A percentile compares a stretch with the other conserved stretches of the same genome.
phyloP scores from a whole-genome alignment of 2,113 vertebrate species.

The Acanthisitta chloris region DNA sequence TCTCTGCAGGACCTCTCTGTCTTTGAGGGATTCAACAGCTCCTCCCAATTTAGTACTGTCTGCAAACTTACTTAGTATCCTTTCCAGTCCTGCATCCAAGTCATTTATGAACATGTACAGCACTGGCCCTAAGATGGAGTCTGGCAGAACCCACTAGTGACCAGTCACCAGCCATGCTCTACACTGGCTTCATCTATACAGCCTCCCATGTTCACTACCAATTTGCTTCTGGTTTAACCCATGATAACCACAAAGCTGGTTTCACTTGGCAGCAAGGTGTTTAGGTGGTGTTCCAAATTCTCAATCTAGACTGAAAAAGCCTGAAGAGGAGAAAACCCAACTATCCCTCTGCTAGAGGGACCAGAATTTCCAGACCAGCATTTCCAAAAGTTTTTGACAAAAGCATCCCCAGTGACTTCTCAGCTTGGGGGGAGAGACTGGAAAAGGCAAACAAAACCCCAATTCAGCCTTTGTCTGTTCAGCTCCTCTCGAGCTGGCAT shows the following conservation, averaged over 20 bases:
- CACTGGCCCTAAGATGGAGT: not conserved
- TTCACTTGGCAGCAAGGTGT: not conserved
- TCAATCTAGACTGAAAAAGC: not conserved
- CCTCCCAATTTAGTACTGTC: not conserved
- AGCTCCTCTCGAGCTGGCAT: fast-evolving
- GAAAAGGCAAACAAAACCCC: not conserved
- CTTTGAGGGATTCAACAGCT: not conserved
- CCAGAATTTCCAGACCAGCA: not conserved
- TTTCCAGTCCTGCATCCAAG: not conserved
- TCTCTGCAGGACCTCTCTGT: not conserved
- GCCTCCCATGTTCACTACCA: not conserved
- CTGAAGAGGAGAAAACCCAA: not conserved
- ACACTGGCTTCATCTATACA: not conserved
- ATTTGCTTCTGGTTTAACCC: not conserved
- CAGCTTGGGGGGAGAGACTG: not conserved
- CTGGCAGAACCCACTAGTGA: not conserved
- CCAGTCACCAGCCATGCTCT: not conserved
- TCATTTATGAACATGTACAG: not conserved
- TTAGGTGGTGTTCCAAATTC: not conserved
- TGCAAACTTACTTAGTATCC: not conserved
- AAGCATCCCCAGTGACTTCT: not conserved
- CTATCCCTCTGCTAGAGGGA: not conserved
- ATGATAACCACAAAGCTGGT: not conserved
- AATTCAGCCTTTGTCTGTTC: not conserved
- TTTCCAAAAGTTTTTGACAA: not conserved